Base-by-base conservation (phyloP, 2,797 vertebrate species). In the Synanceia verrucosa region DNA sequence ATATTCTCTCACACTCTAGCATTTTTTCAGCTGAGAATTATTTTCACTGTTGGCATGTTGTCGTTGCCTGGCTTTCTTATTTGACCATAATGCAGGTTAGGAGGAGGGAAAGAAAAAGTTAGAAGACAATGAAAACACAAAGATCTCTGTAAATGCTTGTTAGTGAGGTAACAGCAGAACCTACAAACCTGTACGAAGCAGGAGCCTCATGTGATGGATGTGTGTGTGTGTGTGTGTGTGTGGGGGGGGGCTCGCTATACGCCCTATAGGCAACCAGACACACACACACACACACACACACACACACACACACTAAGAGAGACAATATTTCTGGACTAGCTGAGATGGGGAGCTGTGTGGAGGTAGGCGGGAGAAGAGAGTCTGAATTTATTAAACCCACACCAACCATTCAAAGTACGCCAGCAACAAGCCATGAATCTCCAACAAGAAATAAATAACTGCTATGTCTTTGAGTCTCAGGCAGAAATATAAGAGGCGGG, bases 341-440 rank as follows among this genome's bases (percentile, higher is more conserved):
- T 24, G 73, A 46, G 76, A 26, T 60, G 29, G 58, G 57, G 53
- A 78, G 74, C 43, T 33, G 72, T 34, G 63, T 63, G 61, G 62
- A 70, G 73, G 83, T 81, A 70, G 83, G 85, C 58, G 72, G 64
- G 56, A 70, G 58, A 43, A 78, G 64, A 74, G 55, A 82, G 80
- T 3, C 61, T 82, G 86, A 85, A 88, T 89, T 86, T 82, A 88
- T 89, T 86, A 84, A 86, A 73, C 82, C 81, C 84, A 84, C 88
- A 82, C 80, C 74, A 73, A 57, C 71, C 82, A 74, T 83, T 82
- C 73, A 86, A 69, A 79, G 83, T 55, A 66, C 29, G 23, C 62
- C 86, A 72, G 84, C 77, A 84, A 82, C 82, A 78, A 81, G 84
- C 82, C 86, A 86, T 89, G 82, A 88, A 88, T 88, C 77, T 84